Evolutionary conservation across 2,888 invertebrate genomes (phyloP), one percentile per base, ranked within the genome.

Genomic region (Adelognathus sp.): DNA sequence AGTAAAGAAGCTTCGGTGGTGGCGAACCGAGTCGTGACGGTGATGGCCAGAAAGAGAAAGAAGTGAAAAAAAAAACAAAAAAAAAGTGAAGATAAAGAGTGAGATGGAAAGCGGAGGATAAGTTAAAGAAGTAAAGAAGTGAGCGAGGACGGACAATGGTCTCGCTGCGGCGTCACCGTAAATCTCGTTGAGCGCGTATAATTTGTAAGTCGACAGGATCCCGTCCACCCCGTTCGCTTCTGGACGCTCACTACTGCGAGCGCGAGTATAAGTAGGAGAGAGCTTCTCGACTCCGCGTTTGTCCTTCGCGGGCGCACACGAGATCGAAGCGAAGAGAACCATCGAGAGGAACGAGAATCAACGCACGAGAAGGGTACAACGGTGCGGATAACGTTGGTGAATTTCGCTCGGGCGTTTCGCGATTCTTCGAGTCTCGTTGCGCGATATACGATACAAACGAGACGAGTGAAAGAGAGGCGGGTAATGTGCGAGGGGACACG

Each of bases 171-270:
- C 90, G 90, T 90, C 91, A 91, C 90, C 90, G 91, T 91, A 91
- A 91, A 91, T 91, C 91, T 91, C 90, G 89, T 87, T 86, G 88
- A 90, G 88, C 89, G 90, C 89, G 90, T 90, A 91, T 91, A 91
- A 91, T 91, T 91, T 91, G 90, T 91, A 90, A 90, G 90, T 89
- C 90, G 90, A 90, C 90, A 90, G 90, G 86, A 85, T 82, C 80
- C 79, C 81, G 77, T 76, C 78, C 76, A 69, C 69, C 80, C 71
- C 69, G 67, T 67, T 54, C n/a, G 67, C 67, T 67, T 41, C 67
- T 67, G 67, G 61, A 50, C 39, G 39, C 52, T 50, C 58, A 27
- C 50, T 46, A 44, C 63, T 60, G 41, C 16, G 54, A 24, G n/a
- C 46, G 46, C 27, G 9, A 3, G 50, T n/a, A 11, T 4, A 14